Base-by-base conservation (phyloP, 2,888 invertebrate genomes). In the Celastrina argiolus region DNA sequence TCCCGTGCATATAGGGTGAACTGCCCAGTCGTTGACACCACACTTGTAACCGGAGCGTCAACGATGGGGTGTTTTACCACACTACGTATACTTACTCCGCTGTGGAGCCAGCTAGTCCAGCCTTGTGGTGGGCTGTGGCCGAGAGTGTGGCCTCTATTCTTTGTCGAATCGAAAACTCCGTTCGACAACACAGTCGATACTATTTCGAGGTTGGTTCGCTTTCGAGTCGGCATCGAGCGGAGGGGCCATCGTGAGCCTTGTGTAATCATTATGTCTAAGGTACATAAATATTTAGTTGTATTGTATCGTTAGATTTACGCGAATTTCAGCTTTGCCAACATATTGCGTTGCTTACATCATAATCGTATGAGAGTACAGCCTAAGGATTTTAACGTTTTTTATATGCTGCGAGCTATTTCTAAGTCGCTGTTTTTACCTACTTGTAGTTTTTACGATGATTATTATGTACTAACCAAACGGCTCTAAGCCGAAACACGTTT, bases 311-410 rank as follows among this genome's bases (percentile, higher is more conserved):
- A 90, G 90, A 88, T 83, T 88, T 88, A 89, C 80, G 88, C 87
- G 84, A 84, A 85, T 86, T 88, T 88, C 90, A 85, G 90, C 90
- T 91, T 91, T 85, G 91, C 88, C 90, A 87, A 90, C 86, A 85
- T 89, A 88, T 90, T 85, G 79, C 87, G 90, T 91, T 88, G 89
- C 88, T 90, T 90, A 88, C 86, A 84, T 89, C 88, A 84, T 88
- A 88, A 88, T 85, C 88, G 85, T 88, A 87, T 80, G 81, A 87
- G 87, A 89, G 90, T 90, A 89, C 90, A 90, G 90, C 90, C 90
- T 90, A 90, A 90, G 90, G 89, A 91, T 90, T 90, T 90, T 90
- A 91, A 91, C 88, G 79, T 86, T 89, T 86, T 88, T 87, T 85
- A 84, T 84, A 86, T 82, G 81, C 90, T 89, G 90, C 88, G 91